phyloP scores from a whole-genome alignment of 2,888 invertebrate genomes.

The Lepidochrysops patricia region DNA sequence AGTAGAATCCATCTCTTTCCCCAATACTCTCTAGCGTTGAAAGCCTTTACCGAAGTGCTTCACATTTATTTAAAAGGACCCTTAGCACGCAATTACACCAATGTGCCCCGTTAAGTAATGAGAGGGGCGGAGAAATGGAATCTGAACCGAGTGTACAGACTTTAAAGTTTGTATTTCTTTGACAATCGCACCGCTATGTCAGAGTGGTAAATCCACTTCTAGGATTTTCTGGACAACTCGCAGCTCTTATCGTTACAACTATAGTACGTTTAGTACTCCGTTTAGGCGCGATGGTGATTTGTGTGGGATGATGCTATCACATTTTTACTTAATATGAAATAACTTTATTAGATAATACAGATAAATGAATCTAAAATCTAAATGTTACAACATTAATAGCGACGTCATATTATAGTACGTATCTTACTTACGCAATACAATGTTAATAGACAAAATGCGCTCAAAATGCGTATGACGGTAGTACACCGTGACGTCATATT shows the following conservation, averaged over 20 bases:
- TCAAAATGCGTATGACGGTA: too few relatives aligned
- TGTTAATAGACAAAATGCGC: too few relatives aligned
- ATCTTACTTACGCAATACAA: too few relatives aligned
- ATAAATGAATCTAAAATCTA: too few relatives aligned
- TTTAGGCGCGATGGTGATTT: too few relatives aligned
- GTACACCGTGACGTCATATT: too few relatives aligned
- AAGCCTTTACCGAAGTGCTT: not conserved
- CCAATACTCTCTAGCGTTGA: not conserved
- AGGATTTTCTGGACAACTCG: not conserved
- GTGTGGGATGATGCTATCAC: too few relatives aligned
- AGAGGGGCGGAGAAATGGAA: not conserved
- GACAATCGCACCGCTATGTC: not conserved
- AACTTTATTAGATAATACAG: too few relatives aligned
- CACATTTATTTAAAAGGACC: not conserved
- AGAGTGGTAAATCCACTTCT: not conserved
- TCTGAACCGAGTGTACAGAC: not conserved
- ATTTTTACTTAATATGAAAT: too few relatives aligned
- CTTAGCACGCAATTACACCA: not conserved
- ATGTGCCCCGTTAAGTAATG: not conserved
- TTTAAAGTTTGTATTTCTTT: not conserved
- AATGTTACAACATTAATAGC: too few relatives aligned
- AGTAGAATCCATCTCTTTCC: not conserved
- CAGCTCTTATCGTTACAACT: not conserved
- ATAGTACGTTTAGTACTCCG: too few relatives aligned
- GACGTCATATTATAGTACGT: too few relatives aligned